phyloP scores from a whole-genome alignment of 1,140 invertebrate genomes.

The Coptotermes formosanus region DNA sequence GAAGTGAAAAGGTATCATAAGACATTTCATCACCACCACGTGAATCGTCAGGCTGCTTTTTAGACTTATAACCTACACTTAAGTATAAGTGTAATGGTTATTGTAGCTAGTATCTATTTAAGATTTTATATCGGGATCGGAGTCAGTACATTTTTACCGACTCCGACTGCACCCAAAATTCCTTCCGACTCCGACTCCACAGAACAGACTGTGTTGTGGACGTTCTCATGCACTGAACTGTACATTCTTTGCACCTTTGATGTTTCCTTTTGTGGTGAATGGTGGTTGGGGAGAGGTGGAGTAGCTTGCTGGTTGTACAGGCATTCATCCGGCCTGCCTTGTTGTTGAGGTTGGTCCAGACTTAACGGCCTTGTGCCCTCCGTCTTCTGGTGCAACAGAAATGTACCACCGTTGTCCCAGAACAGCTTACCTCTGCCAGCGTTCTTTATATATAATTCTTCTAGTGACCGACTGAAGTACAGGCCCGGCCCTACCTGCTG shows the following conservation, averaged over 20 bases:
- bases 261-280: not conserved
- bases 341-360: conserved; percentile 2
- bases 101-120: no score
- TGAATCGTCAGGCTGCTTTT: no score
- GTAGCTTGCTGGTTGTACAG: not conserved
- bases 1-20: no score
- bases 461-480: not conserved
- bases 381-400: not conserved
- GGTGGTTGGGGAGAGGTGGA: not conserved
- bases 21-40: no score
- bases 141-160: no score
- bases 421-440: not conserved
- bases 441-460: not conserved
- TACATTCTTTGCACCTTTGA: not conserved
- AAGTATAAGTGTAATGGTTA: no score
- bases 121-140: no score
- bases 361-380: not conserved
- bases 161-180: no score
- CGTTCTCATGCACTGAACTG: not conserved
- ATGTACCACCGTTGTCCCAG: not conserved
- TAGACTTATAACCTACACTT: no score
- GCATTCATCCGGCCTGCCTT: not conserved
- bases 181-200: no score
- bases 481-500: not conserved
- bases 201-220: no score